Base-by-base conservation (phyloP, 2,888 invertebrate species). In the Pseudococcus jackbeardsleyi region DNA sequence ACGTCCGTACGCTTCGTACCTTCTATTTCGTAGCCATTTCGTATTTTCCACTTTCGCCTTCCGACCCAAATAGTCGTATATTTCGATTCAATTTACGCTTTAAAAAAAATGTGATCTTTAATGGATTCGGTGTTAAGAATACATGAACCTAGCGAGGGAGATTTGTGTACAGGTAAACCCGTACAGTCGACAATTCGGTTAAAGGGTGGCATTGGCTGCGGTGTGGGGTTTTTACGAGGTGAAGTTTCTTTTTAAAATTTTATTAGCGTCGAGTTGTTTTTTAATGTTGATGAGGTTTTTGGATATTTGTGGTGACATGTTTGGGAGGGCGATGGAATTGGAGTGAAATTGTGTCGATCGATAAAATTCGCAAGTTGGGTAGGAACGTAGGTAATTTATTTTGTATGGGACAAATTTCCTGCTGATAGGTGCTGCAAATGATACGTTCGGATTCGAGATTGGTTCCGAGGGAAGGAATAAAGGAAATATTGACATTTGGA, bases 81-180 rank as follows among this genome's bases (percentile, higher is more conserved):
- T 72, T 72, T 72, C 72, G 72, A 72, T 72, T 72, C 72, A 72
- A 72, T 72, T 72, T 72, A 72, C 72, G 72, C 17, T 64, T 64
- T 72, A 72, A 72, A 72, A 72, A 72, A 72, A 72, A 72, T 72
- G 72, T 33, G 72, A 72, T 72, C 72, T 72, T 72, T 72, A 72
- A 72, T 72, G 72, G 72, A 33, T 72, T 72, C 72, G 33, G 33
- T 33, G 33, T 72, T 33, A 72, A 72, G 72, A 72, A 72, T 72
- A 72, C 72, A 72, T 72, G 72, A 72, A 33, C 72, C 33, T 33
- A 5, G 33, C 15, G 33, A 39, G 72, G 17, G 72, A 72, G 72
- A 72, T 72, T 72, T 72, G 72, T 72, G 72, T 72, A 33, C 64
- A 72, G 72, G 33, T 72, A 33, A 33, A 72, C n/a, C 15, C 64